phyloP scores from a whole-genome alignment of 1,140 invertebrate species.

The Pogonomyrmex californicus region DNA sequence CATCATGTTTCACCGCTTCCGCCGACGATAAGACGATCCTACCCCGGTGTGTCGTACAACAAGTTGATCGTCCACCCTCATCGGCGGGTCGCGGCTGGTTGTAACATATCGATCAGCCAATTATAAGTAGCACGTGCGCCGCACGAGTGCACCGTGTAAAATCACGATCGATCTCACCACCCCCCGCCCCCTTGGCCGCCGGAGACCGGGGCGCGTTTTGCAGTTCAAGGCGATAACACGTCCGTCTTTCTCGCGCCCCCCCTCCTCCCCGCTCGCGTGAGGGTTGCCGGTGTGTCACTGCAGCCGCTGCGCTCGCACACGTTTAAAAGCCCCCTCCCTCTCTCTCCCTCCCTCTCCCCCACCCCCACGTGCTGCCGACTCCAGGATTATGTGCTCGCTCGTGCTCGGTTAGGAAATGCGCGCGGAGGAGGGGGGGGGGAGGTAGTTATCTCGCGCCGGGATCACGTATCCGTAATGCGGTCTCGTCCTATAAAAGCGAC shows the following conservation, averaged over 20 bases:
- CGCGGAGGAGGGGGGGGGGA: no score
- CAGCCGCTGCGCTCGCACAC: conserved; percentile 65
- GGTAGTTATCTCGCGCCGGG: neutral
- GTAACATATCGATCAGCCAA: conserved; percentile 17
- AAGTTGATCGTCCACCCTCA: conserved; percentile 18
- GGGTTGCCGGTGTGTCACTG: neutral
- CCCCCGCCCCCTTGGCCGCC: no score
- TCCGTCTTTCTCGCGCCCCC: neutral
- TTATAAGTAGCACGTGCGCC: conserved; percentile 20
- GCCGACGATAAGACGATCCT: conserved; percentile 4
- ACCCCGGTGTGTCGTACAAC: neutral
- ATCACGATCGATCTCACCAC: conserved; percentile 60
- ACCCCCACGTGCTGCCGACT: neutral
- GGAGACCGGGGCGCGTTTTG: conserved; percentile 44
- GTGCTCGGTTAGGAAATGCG: neutral
- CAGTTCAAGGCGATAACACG: conserved; percentile 69
- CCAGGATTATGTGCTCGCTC: neutral
- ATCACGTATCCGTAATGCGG: conserved; percentile 3
- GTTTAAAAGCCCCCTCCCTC: neutral
- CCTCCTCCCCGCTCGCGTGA: no score
- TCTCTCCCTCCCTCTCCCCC: no score
- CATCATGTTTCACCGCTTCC: conserved; percentile 43
- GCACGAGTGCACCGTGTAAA: conserved; percentile 37
- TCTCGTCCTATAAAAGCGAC: conserved; percentile 15
- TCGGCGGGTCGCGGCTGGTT: neutral